Evolutionary conservation across 2,888 invertebrate genomes (phyloP), one percentile per base, ranked within the genome.

Genomic region (Melieria omissa): DNA sequence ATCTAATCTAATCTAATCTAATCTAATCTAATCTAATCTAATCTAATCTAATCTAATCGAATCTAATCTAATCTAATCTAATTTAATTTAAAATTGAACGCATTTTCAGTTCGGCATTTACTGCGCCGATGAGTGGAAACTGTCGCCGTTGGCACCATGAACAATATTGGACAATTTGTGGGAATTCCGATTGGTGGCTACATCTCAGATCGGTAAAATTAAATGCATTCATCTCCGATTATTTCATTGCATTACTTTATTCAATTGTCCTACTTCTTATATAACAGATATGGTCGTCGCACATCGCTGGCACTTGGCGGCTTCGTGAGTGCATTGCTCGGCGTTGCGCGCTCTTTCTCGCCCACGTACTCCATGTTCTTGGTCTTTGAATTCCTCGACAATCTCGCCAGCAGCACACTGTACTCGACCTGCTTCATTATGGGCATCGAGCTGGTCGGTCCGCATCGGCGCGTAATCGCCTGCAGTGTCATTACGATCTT

Each of bases 401-500:
- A 93, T 0, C 85, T 90, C 1, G 88, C 92, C 16, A 91, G 92
- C 0, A 90, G 93, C 29, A 92, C 93, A 0, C 90, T 92, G 10
- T 94, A 91, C 81, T 91, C 92, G 5, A 91, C 92, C 1, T 91
- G 91, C 72, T 93, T 93, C 82, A 91, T 95, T 78, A 78, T 87
- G 3, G 93, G 93, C 90, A 87, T 95, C 76, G 95, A 95, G 84
- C 89, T 94, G 86, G 92, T 94, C 44, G 93, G 93, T 0, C 93
- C 93, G 9, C 90, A 90, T 73, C 90, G 91, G 65, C 89, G 95
- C 52, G 92, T 93, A 29, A 84, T 94, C 54, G 92, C 92, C 5
- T 92, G 94, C 74, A 89, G 93, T 65, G 87, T 94, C 62, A 89
- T 93, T 8, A 91, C 92, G 65, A 89, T 92, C 12, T 92, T 93